Conservation (phyloP, 2,113 vertebrate species). For the Cnemophilus loriae region DNA sequence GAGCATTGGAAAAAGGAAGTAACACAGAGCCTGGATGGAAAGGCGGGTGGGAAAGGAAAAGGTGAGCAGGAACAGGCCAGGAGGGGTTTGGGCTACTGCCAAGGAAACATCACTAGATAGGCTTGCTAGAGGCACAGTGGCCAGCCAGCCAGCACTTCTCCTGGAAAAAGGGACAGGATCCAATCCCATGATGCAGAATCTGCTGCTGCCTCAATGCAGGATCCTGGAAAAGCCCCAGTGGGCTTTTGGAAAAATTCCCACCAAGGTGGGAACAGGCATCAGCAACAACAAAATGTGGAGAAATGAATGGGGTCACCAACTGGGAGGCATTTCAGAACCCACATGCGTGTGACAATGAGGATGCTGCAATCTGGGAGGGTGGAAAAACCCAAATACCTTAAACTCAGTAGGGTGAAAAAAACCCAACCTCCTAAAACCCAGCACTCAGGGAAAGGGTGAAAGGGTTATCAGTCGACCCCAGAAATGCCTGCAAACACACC, state of each 20-base stretch:
- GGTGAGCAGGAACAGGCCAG: not conserved
- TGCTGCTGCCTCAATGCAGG: not conserved
- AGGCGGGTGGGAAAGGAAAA: not conserved
- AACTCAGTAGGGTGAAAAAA: not conserved
- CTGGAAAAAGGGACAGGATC: not conserved
- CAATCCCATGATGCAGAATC: not conserved
- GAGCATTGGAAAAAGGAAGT: not conserved
- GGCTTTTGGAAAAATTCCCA: not conserved
- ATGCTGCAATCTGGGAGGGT: not conserved
- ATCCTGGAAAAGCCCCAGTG: not conserved
- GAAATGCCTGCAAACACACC: not conserved
- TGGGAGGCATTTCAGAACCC: not conserved
- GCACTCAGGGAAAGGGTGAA: not conserved
- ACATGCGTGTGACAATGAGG: not conserved
- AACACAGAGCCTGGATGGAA: not conserved
- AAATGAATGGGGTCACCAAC: fast-evolving
- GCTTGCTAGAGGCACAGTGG: not conserved
- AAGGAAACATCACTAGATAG: not conserved
- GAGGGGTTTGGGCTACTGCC: not conserved
- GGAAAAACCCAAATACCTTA: not conserved
- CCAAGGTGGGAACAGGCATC: not conserved
- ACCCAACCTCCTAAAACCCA: not conserved
- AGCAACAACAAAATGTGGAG: fast-evolving
- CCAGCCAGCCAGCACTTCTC: not conserved
- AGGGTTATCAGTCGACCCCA: not conserved